Evolutionary conservation across 35 echinoderm and acorn worm species (phyloP).

Genomic region (Lytechinus variegatus): DNA sequence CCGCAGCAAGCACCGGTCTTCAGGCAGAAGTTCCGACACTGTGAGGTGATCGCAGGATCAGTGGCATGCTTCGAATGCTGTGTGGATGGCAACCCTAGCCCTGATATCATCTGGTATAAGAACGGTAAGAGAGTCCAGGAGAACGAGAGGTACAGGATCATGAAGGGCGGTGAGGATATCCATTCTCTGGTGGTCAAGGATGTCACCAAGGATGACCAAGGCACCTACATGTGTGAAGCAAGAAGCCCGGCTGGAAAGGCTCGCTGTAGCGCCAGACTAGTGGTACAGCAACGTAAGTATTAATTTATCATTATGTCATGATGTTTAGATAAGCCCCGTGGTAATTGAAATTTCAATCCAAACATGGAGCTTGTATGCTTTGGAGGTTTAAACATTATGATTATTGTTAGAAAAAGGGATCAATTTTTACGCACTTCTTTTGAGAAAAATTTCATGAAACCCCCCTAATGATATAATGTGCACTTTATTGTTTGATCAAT

Average conservation of each 20-base stretch:
- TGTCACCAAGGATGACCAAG: slow-evolving; percentile 67
- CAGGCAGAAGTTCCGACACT: slow-evolving; percentile 70
- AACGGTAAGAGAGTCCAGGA: slow-evolving; percentile 71
- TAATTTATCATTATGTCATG: background rate
- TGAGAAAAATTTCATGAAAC: too few species aligned
- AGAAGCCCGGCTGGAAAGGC: slow-evolving; percentile 79
- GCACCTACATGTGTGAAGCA: slow-evolving; percentile 84
- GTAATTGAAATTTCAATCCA: too few species aligned
- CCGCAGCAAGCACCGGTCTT: slow-evolving; percentile 73
- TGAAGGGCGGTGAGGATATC: slow-evolving; percentile 60
- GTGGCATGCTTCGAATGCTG: slow-evolving; percentile 74
- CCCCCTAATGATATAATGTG: too few species aligned
- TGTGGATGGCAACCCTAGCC: slow-evolving; percentile 68
- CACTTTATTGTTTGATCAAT: too few species aligned
- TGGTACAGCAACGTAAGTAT: slow-evolving; percentile 70
- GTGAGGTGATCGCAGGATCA: slow-evolving; percentile 59
- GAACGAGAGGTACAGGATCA: slow-evolving; percentile 55
- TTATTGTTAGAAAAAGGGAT: too few species aligned
- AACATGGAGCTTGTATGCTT: too few species aligned
- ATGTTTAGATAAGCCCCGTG: too few species aligned
- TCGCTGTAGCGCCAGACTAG: slow-evolving; percentile 71
- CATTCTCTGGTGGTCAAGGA: slow-evolving; percentile 67
- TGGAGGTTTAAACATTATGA: too few species aligned
- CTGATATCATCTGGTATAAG: slow-evolving; percentile 83
- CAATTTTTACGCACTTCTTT: too few species aligned